Evolutionary conservation across 2,113 vertebrate species (phyloP), one percentile per base, ranked within the genome.

Genomic region (Rhea pennata): DNA sequence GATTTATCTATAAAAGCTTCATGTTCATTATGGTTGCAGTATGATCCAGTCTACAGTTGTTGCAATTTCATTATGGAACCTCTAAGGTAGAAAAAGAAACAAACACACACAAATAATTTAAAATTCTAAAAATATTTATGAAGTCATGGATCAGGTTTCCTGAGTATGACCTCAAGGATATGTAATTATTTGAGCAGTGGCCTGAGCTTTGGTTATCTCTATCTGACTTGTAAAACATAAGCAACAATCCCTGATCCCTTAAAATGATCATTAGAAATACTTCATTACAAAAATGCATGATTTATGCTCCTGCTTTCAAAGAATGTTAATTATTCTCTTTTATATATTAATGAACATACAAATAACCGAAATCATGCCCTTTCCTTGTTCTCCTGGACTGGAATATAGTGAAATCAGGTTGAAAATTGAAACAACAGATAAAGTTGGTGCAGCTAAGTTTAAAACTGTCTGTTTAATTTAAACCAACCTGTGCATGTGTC

Each of bases 281-380:
- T 26, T 74, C 33, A 31, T 15, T 67, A 75, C 27, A 31, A 36
- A 42, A 70, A 39, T 9, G 24, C 4, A 70, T 74, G 50, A 83
- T 83, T 88, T 91, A 83, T 86, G 56, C 6, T 59, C 61, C 50
- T 86, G 44, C 73, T 88, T 89, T 44, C 56, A 87, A 54, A 42
- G 44, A 65, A 54, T 64, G 54, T 74, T 70, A 88, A 65, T 61
- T 5, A n/a, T 71, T 66, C 67, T 89, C 4, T 21, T 61, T 84
- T 83, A 92, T 31, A 36, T 74, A 40, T 53, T 64, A 84, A 75
- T 61, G 39, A 89, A 59, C 9, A 59, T 15, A 33, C 11, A 53
- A 71, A 29, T 7, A 65, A 5, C 4, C 46, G 21, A 71, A 66
- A 0, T 4, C 36, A 71, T 50, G n/a, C 29, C 17, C 44, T 70